These are phyloP conservation scores for Meteorus sp. DNA, from an alignment of 1,140 invertebrate genomes.

Conservation along the genomic window DNA sequence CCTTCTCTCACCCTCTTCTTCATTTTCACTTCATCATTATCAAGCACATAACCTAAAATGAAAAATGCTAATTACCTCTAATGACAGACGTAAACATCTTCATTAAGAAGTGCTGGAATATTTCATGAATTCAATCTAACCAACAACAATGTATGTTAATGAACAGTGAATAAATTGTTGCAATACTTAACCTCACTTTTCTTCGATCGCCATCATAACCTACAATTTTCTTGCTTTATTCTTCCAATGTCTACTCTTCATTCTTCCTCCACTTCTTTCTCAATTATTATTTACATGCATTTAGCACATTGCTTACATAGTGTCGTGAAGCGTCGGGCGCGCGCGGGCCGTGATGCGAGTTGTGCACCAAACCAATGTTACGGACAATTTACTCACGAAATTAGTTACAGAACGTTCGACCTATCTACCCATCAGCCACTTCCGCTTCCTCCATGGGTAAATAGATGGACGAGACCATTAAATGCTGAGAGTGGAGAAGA, in stretches of 20 bases:
- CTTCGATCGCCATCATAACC: too few species aligned
- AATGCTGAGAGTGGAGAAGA: constrained; percentile 45
- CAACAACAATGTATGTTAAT: too few species aligned
- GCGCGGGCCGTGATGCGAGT: constrained; percentile 16
- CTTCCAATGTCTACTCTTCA: too few species aligned
- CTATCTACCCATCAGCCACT: constrained; percentile 59
- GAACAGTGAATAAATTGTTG: too few species aligned
- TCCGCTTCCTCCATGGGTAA: constrained; percentile 58
- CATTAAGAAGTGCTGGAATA: constrained; percentile 7
- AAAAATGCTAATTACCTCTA: constrained; percentile 14
- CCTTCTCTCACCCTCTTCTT: not conserved
- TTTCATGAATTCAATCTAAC: not conserved
- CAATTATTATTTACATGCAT: not conserved
- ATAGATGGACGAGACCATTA: constrained; percentile 47
- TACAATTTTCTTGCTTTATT: too few species aligned
- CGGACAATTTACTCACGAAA: constrained; percentile 60
- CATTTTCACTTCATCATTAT: not conserved
- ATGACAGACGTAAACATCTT: constrained; percentile 15
- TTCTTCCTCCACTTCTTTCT: too few species aligned
- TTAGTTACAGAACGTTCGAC: constrained; percentile 58
- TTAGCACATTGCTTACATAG: not conserved
- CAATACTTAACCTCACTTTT: too few species aligned
- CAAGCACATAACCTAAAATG: constrained; percentile 13
- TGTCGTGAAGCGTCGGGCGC: too few species aligned
- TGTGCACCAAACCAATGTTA: constrained; percentile 57